These are phyloP conservation scores for Raja brachyura DNA, from an alignment of 2,113 vertebrate species.

Conservation along the genomic window DNA sequence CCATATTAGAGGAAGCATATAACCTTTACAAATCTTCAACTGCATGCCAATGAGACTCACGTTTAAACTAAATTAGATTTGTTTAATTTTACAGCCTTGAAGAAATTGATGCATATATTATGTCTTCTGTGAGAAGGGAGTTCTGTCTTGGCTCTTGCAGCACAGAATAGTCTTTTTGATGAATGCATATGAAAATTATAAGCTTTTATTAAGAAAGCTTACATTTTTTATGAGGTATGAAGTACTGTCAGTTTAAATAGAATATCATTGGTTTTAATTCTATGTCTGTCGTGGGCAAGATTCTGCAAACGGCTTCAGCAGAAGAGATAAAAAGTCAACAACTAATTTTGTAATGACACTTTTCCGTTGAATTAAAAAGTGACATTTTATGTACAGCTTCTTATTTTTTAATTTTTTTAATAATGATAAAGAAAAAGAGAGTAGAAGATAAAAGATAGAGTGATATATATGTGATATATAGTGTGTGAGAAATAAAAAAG, in stretches of 20 bases:
- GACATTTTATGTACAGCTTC: too few relatives aligned
- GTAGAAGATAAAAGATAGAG: too few relatives aligned
- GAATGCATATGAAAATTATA: conserved; percentile 6
- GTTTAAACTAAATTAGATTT: conserved; percentile 29
- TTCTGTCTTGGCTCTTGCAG: background rate
- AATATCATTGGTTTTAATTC: conserved; percentile 13
- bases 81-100: conserved; percentile 26
- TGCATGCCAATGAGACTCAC: conserved; percentile 6
- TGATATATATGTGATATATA: too few relatives aligned
- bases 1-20: background rate
- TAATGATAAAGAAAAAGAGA: too few relatives aligned
- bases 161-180: background rate
- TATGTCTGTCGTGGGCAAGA: background rate
- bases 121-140: background rate
- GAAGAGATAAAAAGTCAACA: background rate
- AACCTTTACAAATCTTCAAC: background rate
- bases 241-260: background rate
- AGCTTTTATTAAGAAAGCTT: background rate
- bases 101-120: conserved; percentile 23
- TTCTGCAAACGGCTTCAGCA: background rate
- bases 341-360: background rate
- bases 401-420: too few relatives aligned
- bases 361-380: background rate
- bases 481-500: too few relatives aligned
- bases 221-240: conserved; percentile 17